Conservation (phyloP, 1,140 invertebrate species). For the Limonius californicus region DNA sequence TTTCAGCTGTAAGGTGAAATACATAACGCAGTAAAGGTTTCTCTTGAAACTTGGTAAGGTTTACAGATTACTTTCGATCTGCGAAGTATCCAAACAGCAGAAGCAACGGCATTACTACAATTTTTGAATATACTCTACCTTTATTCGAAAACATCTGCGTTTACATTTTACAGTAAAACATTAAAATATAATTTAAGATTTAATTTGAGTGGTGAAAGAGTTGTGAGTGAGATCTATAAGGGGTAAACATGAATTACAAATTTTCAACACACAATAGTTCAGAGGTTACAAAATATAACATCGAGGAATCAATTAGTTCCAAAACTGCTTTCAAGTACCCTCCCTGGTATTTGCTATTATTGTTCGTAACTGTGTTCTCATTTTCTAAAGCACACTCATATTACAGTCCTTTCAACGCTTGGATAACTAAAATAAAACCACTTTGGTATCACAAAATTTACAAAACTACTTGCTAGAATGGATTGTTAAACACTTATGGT, state of each 20-base stretch:
- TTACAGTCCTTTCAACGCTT: neutral
- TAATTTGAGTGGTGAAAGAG: neutral
- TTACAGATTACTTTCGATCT: no score
- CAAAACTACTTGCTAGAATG: neutral
- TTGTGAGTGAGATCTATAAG: conserved; percentile 6
- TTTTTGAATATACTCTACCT: no score
- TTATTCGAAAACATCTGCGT: neutral
- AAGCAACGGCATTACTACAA: no score
- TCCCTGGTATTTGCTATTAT: no score
- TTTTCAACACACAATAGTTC: conserved; percentile 1
- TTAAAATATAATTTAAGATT: neutral
- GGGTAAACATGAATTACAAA: conserved; percentile 9
- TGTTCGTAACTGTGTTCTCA: neutral
- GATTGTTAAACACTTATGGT: conserved; percentile 1
- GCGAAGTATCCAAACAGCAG: no score
- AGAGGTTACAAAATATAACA: neutral
- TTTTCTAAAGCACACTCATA: neutral
- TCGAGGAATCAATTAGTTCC: neutral
- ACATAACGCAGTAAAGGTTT: no score
- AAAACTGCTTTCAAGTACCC: no score
- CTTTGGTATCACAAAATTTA: conserved; percentile 15
- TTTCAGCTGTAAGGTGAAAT: no score
- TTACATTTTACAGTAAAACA: neutral
- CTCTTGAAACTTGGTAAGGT: no score
- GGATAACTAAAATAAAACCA: conserved; percentile 1